phyloP scores from a whole-genome alignment of 2,113 vertebrate genomes.

The Anser cygnoides region DNA sequence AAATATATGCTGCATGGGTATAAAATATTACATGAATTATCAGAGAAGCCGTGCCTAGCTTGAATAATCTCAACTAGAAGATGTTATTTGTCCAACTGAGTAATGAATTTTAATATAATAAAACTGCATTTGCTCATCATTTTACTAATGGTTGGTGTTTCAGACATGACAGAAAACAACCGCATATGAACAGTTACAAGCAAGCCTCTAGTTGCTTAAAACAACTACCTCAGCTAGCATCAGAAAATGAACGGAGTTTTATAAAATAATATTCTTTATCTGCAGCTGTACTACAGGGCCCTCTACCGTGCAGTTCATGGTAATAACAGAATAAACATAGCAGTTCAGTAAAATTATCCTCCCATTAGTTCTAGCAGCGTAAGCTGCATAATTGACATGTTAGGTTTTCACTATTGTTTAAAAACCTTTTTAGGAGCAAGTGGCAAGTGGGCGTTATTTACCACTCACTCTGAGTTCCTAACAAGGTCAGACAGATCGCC shows the following conservation, averaged over 20 bases:
- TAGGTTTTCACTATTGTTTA: neutral
- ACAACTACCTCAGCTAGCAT: neutral
- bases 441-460: neutral
- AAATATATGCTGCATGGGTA: neutral
- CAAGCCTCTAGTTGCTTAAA: neutral
- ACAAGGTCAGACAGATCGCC: conserved; percentile 36
- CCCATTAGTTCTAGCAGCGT: neutral
- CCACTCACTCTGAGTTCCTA: neutral
- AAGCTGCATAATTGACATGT: neutral
- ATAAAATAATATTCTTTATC: neutral
- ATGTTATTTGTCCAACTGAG: neutral
- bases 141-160: neutral
- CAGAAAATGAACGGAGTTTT: neutral
- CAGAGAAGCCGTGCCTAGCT: neutral
- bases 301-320: conserved; percentile 50
- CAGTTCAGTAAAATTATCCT: neutral
- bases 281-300: conserved; percentile 58
- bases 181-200: neutral
- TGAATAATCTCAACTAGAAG: neutral
- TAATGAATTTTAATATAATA: neutral
- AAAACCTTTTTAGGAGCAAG: neutral
- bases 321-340: neutral
- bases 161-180: neutral
- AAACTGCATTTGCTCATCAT: neutral
- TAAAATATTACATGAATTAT: neutral